These are phyloP conservation scores for Gyrodactylus salaris DNA, from an alignment of 1,140 invertebrate species.

Conservation along the genomic window DNA sequence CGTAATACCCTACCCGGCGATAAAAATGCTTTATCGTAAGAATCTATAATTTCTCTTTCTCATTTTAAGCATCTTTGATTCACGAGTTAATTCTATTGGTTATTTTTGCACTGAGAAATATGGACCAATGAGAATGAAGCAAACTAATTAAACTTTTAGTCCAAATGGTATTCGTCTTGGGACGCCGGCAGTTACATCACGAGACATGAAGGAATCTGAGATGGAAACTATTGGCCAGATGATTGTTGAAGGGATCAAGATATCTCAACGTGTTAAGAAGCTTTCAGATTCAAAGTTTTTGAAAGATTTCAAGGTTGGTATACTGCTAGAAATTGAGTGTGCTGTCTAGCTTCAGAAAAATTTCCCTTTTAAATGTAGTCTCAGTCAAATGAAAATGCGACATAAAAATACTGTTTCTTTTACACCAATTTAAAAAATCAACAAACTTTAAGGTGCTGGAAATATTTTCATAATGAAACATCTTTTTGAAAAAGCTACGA, in stretches of 20 bases:
- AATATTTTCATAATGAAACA: too few relatives aligned
- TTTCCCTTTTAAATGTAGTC: too few relatives aligned
- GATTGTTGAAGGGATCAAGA: background rate
- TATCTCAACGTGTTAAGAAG: background rate
- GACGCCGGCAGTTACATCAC: too few relatives aligned
- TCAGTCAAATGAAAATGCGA: too few relatives aligned
- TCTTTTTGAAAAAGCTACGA: too few relatives aligned
- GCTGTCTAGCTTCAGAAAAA: too few relatives aligned
- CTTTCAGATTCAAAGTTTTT: background rate
- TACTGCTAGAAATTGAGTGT: too few relatives aligned
- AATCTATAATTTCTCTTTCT: background rate
- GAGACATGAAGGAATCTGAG: background rate
- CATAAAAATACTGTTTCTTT: too few relatives aligned
- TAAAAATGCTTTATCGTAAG: background rate
- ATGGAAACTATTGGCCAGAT: background rate
- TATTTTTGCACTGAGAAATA: background rate
- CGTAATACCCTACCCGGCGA: background rate
- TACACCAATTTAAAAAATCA: too few relatives aligned
- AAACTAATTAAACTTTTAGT: background rate
- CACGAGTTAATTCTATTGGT: background rate
- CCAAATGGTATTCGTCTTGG: background rate
- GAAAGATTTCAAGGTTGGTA: background rate
- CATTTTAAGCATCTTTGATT: background rate
- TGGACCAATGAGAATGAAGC: background rate
- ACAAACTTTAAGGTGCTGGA: too few relatives aligned